Base-by-base conservation (phyloP, 2,113 vertebrate genomes). In the Esox niger region DNA sequence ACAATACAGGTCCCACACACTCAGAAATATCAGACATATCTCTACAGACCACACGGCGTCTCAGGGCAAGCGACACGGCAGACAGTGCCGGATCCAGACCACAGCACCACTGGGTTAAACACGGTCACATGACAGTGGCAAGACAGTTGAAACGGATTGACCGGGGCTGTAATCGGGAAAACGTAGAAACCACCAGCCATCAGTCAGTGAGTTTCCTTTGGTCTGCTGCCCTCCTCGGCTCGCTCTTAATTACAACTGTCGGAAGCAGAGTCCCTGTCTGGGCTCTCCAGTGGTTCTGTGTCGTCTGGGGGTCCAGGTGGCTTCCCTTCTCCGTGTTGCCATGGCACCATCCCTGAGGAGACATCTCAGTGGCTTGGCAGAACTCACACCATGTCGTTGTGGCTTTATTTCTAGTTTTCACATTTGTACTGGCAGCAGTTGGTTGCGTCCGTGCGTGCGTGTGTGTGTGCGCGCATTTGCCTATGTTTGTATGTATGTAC, bases 291-390 rank as follows among this genome's bases (percentile, higher is more conserved):
- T 67, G 33, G 79, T 69, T 78, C 69, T 61, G 81, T 74, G 63
- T 80, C 69, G 59, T 80, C 76, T 35, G 65, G 62, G 74, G 83
- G 81, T 79, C 78, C 75, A 73, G 73, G 81, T 82, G 61, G 73
- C 82, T 68, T 62, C 81, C 79, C 82, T 86, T 77, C 87, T 87
- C 82, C 69, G 68, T 82, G 87, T 89, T 89, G 85, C 89, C 89
- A 85, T 88, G 88, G 87, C 70, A 84, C 86, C 79, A 61, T 75
- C 86, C 85, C 84, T 85, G 74, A 80, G 61, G 83, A 87, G 82
- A 89, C 84, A 83, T 73, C 76, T 85, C 83, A 67, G 74, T 77
- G 74, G 80, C 79, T 78, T 84, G 78, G 78, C 74, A 66, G n/a
- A 77, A 75, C 30, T 27, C 46, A 10, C 35, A 27, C 2, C 9